These are phyloP conservation scores for Pycnomerus fuliginosus DNA, from an alignment of 2,888 invertebrate genomes.

Conservation along the genomic window DNA sequence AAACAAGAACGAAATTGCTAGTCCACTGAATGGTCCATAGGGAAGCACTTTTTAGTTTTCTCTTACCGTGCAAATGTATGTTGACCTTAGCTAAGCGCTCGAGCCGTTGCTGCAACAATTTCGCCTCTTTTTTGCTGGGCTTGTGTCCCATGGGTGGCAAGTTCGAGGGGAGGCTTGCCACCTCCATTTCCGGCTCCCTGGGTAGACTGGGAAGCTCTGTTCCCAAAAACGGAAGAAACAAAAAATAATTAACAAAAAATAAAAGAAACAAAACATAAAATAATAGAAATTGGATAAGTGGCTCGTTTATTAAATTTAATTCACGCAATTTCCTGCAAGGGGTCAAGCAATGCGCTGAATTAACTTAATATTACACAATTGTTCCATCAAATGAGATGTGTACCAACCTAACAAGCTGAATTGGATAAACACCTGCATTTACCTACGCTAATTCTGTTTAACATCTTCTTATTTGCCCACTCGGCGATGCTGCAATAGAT, in stretches of 20 bases:
- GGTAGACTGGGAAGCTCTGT: slow-evolving; percentile 60
- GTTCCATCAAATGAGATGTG: slow-evolving; percentile 6
- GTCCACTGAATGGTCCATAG: too few relatives aligned
- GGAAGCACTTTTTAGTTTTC: slow-evolving; percentile 2
- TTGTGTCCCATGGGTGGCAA: slow-evolving; percentile 56
- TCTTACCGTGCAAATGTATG: slow-evolving; percentile 81
- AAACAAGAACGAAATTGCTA: neutral
- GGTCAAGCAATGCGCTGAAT: too few relatives aligned
- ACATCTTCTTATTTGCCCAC: too few relatives aligned
- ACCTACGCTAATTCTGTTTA: slow-evolving; percentile 6
- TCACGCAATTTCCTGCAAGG: too few relatives aligned
- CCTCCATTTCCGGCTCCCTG: slow-evolving; percentile 57
- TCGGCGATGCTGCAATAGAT: too few relatives aligned
- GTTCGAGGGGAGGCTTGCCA: slow-evolving; percentile 53
- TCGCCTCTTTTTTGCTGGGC: slow-evolving; percentile 67
- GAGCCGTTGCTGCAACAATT: slow-evolving; percentile 68
- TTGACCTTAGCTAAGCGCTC: slow-evolving; percentile 78
- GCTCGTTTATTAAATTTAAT: too few relatives aligned
- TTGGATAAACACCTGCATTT: slow-evolving; percentile 17
- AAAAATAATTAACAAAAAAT: slow-evolving; percentile 34
- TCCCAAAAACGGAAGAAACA: slow-evolving; percentile 36
- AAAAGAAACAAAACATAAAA: too few relatives aligned
- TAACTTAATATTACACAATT: slow-evolving; percentile 13
- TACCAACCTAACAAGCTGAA: slow-evolving; percentile 11
- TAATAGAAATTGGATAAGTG: too few relatives aligned